Evolutionary conservation across 30 jellyfish, hydroid and myxozoan genomes (phyloP).

Genomic region (Chrysaora quinquecirrha): DNA sequence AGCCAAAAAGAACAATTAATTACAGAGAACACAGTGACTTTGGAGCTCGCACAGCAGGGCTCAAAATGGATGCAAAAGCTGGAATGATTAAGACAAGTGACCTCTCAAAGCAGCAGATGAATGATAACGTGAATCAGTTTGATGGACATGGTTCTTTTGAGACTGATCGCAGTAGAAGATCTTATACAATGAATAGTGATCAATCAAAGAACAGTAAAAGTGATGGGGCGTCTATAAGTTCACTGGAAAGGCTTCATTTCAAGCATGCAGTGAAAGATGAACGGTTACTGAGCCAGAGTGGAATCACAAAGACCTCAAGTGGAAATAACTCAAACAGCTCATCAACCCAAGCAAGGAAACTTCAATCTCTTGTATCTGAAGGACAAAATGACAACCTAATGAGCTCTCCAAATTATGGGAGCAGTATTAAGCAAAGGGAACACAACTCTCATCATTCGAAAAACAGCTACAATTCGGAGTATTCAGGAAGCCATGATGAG

Average conservation of each 20-base stretch:
- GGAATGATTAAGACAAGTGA: no score
- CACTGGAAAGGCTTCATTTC: not conserved
- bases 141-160: not conserved
- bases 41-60: no score
- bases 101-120: no score
- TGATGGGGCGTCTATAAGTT: not conserved
- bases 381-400: no score
- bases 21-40: no score
- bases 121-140: no score
- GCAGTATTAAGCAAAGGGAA: not conserved
- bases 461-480: not conserved
- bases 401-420: not conserved
- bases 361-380: no score
- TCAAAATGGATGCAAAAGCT: no score
- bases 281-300: not conserved
- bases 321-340: no score
- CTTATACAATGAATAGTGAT: conserved; percentile 27
- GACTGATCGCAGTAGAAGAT: not conserved
- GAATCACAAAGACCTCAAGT: not conserved
- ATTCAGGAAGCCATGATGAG: not conserved
- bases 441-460: not conserved
- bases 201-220: conserved; percentile 20
- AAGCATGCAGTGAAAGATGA: not conserved
- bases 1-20: not conserved
- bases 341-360: no score